These are phyloP conservation scores for Coelinius sp. DNA, from an alignment of 2,888 invertebrate genomes.

Conservation along the genomic window DNA sequence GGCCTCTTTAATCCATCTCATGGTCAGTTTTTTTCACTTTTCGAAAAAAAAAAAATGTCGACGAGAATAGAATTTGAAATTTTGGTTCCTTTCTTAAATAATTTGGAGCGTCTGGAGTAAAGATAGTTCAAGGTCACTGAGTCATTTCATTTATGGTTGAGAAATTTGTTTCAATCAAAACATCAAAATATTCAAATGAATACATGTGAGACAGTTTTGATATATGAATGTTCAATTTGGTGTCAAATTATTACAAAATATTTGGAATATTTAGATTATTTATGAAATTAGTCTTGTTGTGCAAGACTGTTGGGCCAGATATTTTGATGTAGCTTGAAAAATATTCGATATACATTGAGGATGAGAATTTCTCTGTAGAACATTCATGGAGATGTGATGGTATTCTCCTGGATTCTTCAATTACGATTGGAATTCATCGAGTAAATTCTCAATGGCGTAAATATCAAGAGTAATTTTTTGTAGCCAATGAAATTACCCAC, in stretches of 20 bases:
- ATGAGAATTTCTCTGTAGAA: neutral
- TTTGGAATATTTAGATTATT: neutral
- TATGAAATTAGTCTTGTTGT: neutral
- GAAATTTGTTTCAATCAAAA: neutral
- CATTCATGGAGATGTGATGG: too few relatives aligned
- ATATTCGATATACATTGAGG: neutral
- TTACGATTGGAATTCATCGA: neutral
- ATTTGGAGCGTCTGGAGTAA: neutral
- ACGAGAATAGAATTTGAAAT: too few relatives aligned
- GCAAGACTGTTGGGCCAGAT: neutral
- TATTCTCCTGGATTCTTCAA: neutral
- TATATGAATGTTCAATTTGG: neutral
- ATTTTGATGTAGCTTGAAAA: neutral
- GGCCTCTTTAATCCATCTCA: too few relatives aligned
- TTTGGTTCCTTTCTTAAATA: too few relatives aligned
- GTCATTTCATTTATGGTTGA: neutral
- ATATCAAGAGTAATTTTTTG: too few relatives aligned
- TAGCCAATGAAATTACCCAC: too few relatives aligned
- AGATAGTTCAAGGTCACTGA: neutral
- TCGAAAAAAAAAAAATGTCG: too few relatives aligned
- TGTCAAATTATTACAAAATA: neutral
- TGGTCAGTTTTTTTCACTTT: too few relatives aligned
- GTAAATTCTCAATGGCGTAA: neutral
- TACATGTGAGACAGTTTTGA: neutral
- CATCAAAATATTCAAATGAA: neutral